Conservation (phyloP, 2,888 invertebrate genomes). For the Sabatieria punctata region DNA sequence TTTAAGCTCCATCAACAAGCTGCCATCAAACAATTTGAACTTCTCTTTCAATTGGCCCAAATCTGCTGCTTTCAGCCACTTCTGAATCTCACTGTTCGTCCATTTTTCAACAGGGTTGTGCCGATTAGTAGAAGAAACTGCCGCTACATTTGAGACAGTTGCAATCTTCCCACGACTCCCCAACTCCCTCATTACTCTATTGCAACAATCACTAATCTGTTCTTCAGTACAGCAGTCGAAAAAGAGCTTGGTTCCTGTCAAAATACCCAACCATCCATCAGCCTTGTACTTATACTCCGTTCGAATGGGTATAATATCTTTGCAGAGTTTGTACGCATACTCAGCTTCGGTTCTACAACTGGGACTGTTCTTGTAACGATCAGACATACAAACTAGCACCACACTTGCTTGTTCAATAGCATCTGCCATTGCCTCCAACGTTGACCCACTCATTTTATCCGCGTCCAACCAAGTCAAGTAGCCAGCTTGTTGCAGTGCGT, state of each 20-base stretch:
- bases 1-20: background rate
- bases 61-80: background rate
- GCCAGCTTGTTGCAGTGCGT: too few species aligned
- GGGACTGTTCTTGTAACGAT: slow-evolving; percentile 31
- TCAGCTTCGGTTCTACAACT: slow-evolving; percentile 32
- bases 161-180: too few species aligned
- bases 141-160: too few species aligned
- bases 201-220: too few species aligned
- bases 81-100: background rate
- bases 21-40: background rate
- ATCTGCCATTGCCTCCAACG: slow-evolving; percentile 29
- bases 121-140: too few species aligned
- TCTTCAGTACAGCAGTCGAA: too few species aligned
- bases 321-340: slow-evolving; percentile 29
- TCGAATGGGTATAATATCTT: slow-evolving; percentile 30
- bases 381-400: slow-evolving; percentile 27
- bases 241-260: slow-evolving; percentile 25
- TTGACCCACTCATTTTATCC: too few species aligned
- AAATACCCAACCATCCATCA: slow-evolving; percentile 33
- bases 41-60: background rate
- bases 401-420: slow-evolving; percentile 29
- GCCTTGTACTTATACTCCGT: slow-evolving; percentile 29
- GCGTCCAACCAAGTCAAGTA: too few species aligned
- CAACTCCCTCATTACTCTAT: too few species aligned
- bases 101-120: too few species aligned